These are phyloP conservation scores for Lasioglossum figueresi DNA, from an alignment of 2,888 invertebrate species.

Conservation along the genomic window DNA sequence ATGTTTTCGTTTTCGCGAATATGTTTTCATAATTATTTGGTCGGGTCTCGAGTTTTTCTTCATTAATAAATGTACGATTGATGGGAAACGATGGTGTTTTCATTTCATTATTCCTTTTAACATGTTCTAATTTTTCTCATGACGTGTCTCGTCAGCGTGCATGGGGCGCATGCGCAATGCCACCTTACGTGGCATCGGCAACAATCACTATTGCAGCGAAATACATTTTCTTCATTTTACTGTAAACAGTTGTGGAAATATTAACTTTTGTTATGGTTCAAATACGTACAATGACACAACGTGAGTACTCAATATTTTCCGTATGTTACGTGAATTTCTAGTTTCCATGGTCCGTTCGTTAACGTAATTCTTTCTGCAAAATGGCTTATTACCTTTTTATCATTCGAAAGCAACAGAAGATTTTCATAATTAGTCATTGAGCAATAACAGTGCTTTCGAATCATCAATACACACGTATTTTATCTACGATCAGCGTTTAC, in stretches of 20 bases:
- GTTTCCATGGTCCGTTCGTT: not conserved
- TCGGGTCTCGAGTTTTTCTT: not conserved
- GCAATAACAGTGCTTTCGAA: not conserved
- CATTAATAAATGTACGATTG: conserved; percentile 25
- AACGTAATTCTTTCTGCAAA: conserved; percentile 55
- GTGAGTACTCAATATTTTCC: conserved; percentile 70
- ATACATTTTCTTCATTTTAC: conserved; percentile 76
- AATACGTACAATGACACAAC: conserved; percentile 71
- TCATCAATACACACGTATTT: not conserved
- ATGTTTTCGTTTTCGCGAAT: not conserved
- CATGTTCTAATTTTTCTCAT: conserved; percentile 63
- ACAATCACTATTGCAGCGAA: conserved; percentile 76
- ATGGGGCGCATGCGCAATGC: conserved; percentile 85
- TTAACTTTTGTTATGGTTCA: conserved; percentile 80
- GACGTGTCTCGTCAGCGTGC: conserved; percentile 79
- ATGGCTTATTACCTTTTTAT: conserved; percentile 66
- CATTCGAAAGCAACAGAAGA: conserved; percentile 31
- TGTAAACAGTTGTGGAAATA: conserved; percentile 78
- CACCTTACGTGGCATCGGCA: conserved; percentile 87
- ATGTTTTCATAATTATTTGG: not conserved
- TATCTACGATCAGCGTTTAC: conserved; percentile 1
- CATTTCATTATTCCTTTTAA: conserved; percentile 29
- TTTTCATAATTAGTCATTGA: conserved; percentile 26
- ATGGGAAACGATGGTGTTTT: not conserved
- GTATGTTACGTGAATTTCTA: conserved; percentile 11